Conservation (phyloP, 2,113 vertebrate species). For the Muntiacus reevesi region DNA sequence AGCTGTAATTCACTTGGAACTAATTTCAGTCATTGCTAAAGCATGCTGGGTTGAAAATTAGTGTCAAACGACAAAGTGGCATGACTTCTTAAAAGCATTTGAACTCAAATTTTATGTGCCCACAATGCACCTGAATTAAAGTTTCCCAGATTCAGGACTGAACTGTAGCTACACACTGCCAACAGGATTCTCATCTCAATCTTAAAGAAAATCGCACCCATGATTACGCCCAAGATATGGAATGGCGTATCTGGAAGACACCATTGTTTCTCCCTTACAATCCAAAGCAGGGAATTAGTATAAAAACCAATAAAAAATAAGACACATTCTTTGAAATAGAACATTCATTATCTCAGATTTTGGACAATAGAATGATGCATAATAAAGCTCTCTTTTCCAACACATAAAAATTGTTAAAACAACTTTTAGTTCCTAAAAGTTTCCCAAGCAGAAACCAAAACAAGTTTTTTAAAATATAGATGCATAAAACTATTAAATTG, state of each 20-base stretch:
- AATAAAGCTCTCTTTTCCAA: neutral
- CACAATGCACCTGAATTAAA: slow-evolving; percentile 73
- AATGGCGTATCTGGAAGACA: neutral
- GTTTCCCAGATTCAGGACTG: slow-evolving; percentile 58
- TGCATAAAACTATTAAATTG: neutral
- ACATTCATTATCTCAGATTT: neutral
- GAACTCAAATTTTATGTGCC: slow-evolving; percentile 76
- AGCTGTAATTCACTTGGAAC: slow-evolving; percentile 82
- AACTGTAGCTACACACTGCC: neutral
- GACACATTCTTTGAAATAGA: neutral
- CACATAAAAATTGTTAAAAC: neutral
- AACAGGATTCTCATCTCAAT: neutral
- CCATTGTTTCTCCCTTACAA: neutral
- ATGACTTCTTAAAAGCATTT: slow-evolving; percentile 80
- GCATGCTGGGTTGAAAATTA: slow-evolving; percentile 84
- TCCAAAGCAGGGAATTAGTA: slow-evolving; percentile 21
- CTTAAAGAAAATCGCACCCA: slow-evolving; percentile 31
- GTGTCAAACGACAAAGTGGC: slow-evolving; percentile 83
- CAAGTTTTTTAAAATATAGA: neutral
- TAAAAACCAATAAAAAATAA: neutral
- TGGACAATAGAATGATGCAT: neutral
- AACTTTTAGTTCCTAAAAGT: neutral
- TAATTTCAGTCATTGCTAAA: slow-evolving; percentile 84
- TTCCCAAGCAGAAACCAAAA: slow-evolving; percentile 24
- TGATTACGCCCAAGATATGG: neutral